These are phyloP conservation scores for Rotaria macrura DNA, from an alignment of 2,888 invertebrate genomes.

Conservation along the genomic window DNA sequence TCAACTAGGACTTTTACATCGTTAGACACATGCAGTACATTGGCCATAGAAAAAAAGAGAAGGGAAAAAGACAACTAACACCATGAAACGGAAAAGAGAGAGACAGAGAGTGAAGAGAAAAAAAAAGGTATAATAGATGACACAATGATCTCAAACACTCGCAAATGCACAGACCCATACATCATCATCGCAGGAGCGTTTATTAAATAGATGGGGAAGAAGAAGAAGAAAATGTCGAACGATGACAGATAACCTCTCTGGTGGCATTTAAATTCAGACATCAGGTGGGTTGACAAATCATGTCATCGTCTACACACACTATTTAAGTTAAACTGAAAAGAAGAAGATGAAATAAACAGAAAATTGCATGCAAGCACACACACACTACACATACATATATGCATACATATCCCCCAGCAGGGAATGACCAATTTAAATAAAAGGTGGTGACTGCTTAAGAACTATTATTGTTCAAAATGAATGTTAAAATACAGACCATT, in stretches of 20 bases:
- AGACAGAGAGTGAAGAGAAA: not conserved
- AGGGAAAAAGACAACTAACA: not conserved
- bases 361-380: not conserved
- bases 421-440: not conserved
- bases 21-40: not conserved
- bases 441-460: not conserved
- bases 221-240: not conserved
- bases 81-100: not conserved
- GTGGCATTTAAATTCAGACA: not conserved
- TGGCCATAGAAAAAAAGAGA: not conserved
- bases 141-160: not conserved
- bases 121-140: slow-evolving; percentile 15
- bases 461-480: not conserved
- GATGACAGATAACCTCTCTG: not conserved
- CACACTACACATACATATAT: not conserved
- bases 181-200: not conserved
- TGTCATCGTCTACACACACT: not conserved
- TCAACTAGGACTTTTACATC: not conserved
- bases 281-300: not conserved
- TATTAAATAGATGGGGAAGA: not conserved
- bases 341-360: not conserved
- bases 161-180: not conserved
- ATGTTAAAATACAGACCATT: not conserved
- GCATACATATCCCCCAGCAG: too few relatives aligned
- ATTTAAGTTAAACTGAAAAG: not conserved